These are phyloP conservation scores for Cardiocondyla obscurior DNA, from an alignment of 1,140 invertebrate species.

Conservation along the genomic window DNA sequence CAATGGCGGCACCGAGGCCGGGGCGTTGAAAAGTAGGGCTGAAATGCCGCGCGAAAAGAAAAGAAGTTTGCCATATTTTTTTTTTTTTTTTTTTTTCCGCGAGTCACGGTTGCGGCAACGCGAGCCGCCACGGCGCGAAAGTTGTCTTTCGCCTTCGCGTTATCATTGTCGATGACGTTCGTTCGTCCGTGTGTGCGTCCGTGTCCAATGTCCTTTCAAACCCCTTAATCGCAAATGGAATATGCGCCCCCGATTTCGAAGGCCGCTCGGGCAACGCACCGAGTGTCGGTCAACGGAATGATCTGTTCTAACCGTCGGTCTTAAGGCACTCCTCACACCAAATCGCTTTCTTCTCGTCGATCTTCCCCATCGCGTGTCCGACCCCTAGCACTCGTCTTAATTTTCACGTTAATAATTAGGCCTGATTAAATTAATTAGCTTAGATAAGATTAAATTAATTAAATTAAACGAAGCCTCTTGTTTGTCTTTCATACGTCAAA, in stretches of 20 bases:
- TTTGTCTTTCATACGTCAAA: background rate
- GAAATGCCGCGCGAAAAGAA: constrained; percentile 31
- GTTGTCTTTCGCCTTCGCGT: constrained; percentile 14
- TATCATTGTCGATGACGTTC: constrained; percentile 17
- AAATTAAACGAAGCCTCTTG: too few species aligned
- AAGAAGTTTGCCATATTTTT: constrained; percentile 20
- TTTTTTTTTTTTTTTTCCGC: constrained; percentile 17
- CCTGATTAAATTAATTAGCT: background rate
- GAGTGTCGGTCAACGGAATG: constrained; percentile 67
- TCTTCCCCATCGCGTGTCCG: background rate
- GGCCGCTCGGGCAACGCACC: constrained; percentile 77
- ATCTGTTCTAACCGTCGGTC: constrained; percentile 61
- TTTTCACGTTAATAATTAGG: background rate
- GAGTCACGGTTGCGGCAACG: constrained; percentile 1
- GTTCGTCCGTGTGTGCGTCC: background rate
- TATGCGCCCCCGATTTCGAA: constrained; percentile 75
- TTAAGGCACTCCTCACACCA: constrained; percentile 46
- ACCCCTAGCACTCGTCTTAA: background rate
- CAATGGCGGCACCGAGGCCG: constrained; percentile 26
- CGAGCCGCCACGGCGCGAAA: background rate
- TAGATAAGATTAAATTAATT: too few species aligned
- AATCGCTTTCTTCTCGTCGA: background rate
- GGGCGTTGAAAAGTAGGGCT: constrained; percentile 25
- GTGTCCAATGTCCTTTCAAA: constrained; percentile 51
- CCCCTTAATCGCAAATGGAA: constrained; percentile 55